Percentiles rank a stretch among this genome's conserved stretches.
These are phyloP conservation scores for Campoletis raptor DNA, from an alignment of 2,888 invertebrate species.

Conservation along the genomic window DNA sequence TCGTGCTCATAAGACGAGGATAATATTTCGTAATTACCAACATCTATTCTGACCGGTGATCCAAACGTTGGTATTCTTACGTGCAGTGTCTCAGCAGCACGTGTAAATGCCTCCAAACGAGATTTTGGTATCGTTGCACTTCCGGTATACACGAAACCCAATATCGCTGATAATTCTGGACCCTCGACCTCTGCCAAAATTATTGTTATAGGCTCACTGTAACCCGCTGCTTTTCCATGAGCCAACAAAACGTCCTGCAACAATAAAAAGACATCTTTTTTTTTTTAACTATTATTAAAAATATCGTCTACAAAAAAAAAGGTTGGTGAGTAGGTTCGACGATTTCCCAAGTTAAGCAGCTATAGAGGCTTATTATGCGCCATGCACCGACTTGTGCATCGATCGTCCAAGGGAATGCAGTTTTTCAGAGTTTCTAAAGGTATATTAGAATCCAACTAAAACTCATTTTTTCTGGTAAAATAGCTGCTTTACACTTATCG, in stretches of 20 bases:
- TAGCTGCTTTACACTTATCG: too few species aligned
- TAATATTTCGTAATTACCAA: background rate
- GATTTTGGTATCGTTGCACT: slow-evolving; percentile 87
- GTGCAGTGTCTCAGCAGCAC: slow-evolving; percentile 85
- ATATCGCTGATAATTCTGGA: slow-evolving; percentile 88
- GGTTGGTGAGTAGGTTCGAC: too few species aligned
- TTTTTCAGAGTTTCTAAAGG: too few species aligned
- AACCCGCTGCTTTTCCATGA: slow-evolving; percentile 76
- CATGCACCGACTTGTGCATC: too few species aligned
- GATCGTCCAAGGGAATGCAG: too few species aligned
- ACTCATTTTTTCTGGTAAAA: too few species aligned
- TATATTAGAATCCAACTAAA: too few species aligned
- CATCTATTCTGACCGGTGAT: slow-evolving; percentile 23
- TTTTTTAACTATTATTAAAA: background rate
- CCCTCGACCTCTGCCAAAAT: slow-evolving; percentile 89
- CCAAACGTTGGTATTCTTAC: slow-evolving; percentile 78
- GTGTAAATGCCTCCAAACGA: slow-evolving; percentile 87
- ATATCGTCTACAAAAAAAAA: too few species aligned
- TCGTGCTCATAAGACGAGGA: background rate
- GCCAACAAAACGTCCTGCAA: slow-evolving; percentile 81
- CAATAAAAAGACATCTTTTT: background rate
- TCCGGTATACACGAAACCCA: slow-evolving; percentile 90
- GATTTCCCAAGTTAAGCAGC: too few species aligned
- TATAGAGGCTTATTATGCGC: too few species aligned
- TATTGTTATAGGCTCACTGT: slow-evolving; percentile 87